Evolutionary conservation across 1,140 invertebrate genomes (phyloP).

Genomic region (Drosophila tani): DNA sequence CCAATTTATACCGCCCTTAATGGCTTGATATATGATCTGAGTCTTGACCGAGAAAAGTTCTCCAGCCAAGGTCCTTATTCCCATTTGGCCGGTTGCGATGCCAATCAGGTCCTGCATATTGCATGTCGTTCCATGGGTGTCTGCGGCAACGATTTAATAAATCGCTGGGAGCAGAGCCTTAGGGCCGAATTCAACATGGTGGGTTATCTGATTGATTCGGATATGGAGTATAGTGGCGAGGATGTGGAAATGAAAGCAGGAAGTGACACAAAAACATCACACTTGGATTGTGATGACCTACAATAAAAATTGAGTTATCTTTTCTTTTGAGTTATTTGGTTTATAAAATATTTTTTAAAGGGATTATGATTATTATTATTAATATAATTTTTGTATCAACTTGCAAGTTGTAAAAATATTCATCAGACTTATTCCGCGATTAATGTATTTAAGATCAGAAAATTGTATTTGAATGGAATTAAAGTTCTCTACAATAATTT

Average conservation of each 20-base stretch:
- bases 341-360: background rate
- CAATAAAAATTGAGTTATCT: background rate
- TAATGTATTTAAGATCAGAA: no score
- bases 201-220: slow-evolving; percentile 52
- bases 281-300: background rate
- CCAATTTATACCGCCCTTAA: slow-evolving; percentile 66
- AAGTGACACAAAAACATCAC: background rate
- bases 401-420: no score
- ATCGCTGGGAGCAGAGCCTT: slow-evolving; percentile 50
- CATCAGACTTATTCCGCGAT: no score
- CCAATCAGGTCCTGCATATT: slow-evolving; percentile 55
- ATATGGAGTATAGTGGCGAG: background rate
- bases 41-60: slow-evolving; percentile 33
- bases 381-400: no score
- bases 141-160: slow-evolving; percentile 12
- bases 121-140: slow-evolving; percentile 45
- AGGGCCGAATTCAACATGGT: slow-evolving; percentile 61
- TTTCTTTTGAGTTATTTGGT: background rate
- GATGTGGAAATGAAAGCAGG: background rate
- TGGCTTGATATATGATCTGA: slow-evolving; percentile 66
- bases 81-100: slow-evolving; percentile 57
- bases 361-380: no score
- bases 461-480: no score
- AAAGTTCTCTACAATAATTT: background rate
- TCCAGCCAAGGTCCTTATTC: slow-evolving; percentile 31